Evolutionary conservation across 2,113 vertebrate genomes (phyloP).

Genomic region (Rhinopomastus cyanomelas): DNA sequence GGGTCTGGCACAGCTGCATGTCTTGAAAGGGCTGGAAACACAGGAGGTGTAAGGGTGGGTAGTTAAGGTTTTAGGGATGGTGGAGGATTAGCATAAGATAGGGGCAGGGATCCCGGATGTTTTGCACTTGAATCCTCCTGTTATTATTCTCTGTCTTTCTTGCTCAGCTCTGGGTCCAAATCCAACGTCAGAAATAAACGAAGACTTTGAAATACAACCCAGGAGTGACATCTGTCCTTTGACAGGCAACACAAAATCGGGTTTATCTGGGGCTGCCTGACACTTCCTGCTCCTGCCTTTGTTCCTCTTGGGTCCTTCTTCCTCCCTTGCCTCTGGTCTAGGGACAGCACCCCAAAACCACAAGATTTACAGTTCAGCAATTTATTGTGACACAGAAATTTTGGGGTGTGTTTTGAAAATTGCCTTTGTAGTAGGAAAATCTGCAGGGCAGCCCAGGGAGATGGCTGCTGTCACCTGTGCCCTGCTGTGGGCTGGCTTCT

Average conservation of each 20-base stretch:
- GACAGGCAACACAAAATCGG: neutral
- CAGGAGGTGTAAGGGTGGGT: neutral
- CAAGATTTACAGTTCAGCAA: neutral
- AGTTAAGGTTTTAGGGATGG: neutral
- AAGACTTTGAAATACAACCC: conserved; percentile 74
- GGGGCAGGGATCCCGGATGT: conserved; percentile 8
- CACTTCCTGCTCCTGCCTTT: neutral
- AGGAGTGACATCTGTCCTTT: conserved; percentile 24
- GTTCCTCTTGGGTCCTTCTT: neutral
- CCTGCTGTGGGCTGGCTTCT: neutral
- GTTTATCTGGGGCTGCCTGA: neutral
- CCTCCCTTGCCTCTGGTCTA: neutral
- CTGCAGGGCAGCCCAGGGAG: neutral
- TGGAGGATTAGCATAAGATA: neutral
- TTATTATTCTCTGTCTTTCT: conserved; percentile 56
- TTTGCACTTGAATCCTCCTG: conserved; percentile 43
- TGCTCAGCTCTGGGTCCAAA: conserved; percentile 66
- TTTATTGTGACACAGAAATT: conserved; percentile 55
- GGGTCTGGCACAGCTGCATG: accelerated
- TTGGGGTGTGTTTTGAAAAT: neutral
- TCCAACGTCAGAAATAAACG: conserved; percentile 72
- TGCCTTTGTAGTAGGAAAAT: neutral
- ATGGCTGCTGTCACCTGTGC: neutral
- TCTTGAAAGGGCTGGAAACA: neutral
- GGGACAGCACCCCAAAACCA: neutral